A percentile compares a stretch with the other conserved stretches of the same genome.
Conservation (phyloP, 2,797 vertebrate genomes). For the Anableps anableps region DNA sequence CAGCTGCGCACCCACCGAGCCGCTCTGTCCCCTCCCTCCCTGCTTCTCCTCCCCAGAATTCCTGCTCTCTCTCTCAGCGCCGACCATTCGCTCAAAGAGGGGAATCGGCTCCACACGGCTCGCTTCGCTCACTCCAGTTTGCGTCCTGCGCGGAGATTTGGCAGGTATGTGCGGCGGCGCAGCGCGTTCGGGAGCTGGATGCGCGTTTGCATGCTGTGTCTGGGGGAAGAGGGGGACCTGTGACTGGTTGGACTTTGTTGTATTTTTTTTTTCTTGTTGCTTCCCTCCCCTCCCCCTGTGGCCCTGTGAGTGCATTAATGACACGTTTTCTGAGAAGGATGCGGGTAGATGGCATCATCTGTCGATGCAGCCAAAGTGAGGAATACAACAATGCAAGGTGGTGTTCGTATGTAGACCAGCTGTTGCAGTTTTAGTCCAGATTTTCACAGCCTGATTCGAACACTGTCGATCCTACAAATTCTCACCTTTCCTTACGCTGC, state of each 20-base stretch:
- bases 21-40: slow-evolving; percentile 47
- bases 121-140: slow-evolving; percentile 44
- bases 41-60: slow-evolving; percentile 47
- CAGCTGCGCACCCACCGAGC: slow-evolving; percentile 80
- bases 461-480: slow-evolving; percentile 38
- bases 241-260: slow-evolving; percentile 61
- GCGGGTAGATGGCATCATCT: slow-evolving; percentile 58
- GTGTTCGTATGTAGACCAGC: neutral
- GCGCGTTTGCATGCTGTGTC: slow-evolving; percentile 46
- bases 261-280: slow-evolving; percentile 67
- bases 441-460: slow-evolving; percentile 17
- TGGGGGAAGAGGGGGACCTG: slow-evolving; percentile 24
- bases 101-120: slow-evolving; percentile 62
- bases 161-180: slow-evolving; percentile 73
- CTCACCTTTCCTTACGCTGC: slow-evolving; percentile 48
- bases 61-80: slow-evolving; percentile 38
- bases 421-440: neutral
- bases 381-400: slow-evolving; percentile 13
- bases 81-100: slow-evolving; percentile 63
- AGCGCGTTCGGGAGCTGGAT: slow-evolving; percentile 30
- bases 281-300: slow-evolving; percentile 65
- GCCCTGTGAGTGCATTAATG: slow-evolving; percentile 69
- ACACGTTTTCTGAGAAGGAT: slow-evolving; percentile 59
- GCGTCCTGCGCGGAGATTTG: slow-evolving; percentile 52
- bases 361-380: slow-evolving; percentile 27